Conservation (phyloP, 2,113 vertebrate genomes). For the Eublepharis macularius region DNA sequence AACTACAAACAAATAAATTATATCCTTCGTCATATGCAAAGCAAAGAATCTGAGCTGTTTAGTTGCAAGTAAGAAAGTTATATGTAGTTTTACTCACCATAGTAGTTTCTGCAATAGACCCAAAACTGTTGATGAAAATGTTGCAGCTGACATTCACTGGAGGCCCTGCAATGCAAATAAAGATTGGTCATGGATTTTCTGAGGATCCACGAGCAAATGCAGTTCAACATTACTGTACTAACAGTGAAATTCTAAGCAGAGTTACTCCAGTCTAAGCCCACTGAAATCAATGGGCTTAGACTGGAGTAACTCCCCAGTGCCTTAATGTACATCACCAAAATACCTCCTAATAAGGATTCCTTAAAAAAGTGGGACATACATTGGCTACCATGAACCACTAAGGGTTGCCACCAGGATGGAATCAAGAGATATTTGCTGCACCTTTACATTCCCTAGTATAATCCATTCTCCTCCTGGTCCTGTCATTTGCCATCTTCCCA, state of each 20-base stretch:
- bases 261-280: too few relatives aligned
- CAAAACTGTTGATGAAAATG: slow-evolving; percentile 99
- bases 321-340: neutral
- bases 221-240: neutral
- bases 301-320: too few relatives aligned
- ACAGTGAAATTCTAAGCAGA: too few relatives aligned
- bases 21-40: neutral
- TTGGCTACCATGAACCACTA: neutral
- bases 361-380: neutral
- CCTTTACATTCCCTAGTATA: neutral
- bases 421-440: neutral
- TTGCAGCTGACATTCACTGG: slow-evolving; percentile 98
- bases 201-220: neutral
- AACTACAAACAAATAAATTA: neutral
- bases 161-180: slow-evolving; percentile 84
- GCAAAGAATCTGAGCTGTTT: neutral
- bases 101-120: slow-evolving; percentile 98
- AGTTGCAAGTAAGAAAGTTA: slow-evolving; percentile 24
- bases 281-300: too few relatives aligned
- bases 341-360: neutral
- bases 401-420: neutral
- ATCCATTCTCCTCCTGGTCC: neutral
- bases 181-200: slow-evolving; percentile 42
- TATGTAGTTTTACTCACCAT: slow-evolving; percentile 85
- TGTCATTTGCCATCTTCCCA: neutral